Conservation (phyloP, 2,888 invertebrate species). For the Eilema depressum region DNA sequence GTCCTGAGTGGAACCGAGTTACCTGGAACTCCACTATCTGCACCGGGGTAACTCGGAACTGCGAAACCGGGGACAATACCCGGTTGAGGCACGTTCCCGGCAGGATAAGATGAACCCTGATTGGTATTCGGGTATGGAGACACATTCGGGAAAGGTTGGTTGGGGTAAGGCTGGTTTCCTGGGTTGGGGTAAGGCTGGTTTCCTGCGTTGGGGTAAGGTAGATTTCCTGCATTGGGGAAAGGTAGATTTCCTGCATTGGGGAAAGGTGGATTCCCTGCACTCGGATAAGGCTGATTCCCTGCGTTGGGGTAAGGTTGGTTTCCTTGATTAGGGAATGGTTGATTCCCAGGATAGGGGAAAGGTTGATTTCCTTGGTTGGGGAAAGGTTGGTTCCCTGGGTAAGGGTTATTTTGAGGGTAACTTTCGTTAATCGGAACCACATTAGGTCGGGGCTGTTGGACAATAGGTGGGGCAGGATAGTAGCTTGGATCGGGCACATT, state of each 20-base stretch:
- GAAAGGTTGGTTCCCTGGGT: slow-evolving; percentile 30
- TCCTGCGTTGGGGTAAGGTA: slow-evolving; percentile 13
- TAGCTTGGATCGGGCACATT: slow-evolving; percentile 36
- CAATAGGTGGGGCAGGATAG: slow-evolving; percentile 51
- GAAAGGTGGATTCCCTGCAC: slow-evolving; percentile 5
- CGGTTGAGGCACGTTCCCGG: slow-evolving; percentile 13
- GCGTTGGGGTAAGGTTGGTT: slow-evolving; percentile 38
- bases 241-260: slow-evolving; percentile 17
- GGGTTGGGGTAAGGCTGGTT: slow-evolving; percentile 21
- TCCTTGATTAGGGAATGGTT: slow-evolving; percentile 17
- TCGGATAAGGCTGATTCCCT: slow-evolving; percentile 25
- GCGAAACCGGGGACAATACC: neutral
- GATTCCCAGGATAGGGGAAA: slow-evolving; percentile 20
- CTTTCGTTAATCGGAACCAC: slow-evolving; percentile 13
- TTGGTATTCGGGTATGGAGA: slow-evolving; percentile 6
- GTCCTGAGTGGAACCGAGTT: slow-evolving; percentile 47
- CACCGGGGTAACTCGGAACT: slow-evolving; percentile 35
- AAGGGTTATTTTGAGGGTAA: slow-evolving; percentile 31
- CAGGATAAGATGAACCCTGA: slow-evolving; percentile 49
- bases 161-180: slow-evolving; percentile 11
- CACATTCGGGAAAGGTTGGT: slow-evolving; percentile 12
- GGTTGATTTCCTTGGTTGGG: slow-evolving; percentile 36
- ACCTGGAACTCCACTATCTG: slow-evolving; percentile 9
- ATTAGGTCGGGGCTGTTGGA: slow-evolving; percentile 56
- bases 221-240: slow-evolving; percentile 1